Conservation (phyloP, 1,140 invertebrate genomes). For the Chelonus insularis region DNA sequence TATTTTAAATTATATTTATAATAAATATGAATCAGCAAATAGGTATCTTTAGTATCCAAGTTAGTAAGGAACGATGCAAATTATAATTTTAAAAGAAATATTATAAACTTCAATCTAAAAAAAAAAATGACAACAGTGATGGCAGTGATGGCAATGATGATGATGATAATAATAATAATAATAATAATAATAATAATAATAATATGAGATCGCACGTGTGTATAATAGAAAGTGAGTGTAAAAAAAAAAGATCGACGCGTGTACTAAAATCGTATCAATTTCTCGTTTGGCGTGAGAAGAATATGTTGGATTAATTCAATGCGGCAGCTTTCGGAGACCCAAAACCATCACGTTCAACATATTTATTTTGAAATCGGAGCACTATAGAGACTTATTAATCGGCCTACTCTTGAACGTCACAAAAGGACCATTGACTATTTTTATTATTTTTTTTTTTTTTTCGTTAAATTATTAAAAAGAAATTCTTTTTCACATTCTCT, state of each 20-base stretch:
- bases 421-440: slow-evolving; percentile 26
- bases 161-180: background rate
- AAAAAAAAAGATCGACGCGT: slow-evolving; percentile 29
- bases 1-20: background rate
- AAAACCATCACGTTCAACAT: slow-evolving; percentile 32
- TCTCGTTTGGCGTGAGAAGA: background rate
- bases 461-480: too few species aligned
- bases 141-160: too few species aligned
- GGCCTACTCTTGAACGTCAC: background rate
- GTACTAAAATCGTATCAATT: slow-evolving; percentile 39
- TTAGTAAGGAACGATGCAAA: too few species aligned
- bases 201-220: background rate
- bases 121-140: too few species aligned
- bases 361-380: slow-evolving; percentile 48
- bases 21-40: background rate
- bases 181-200: too few species aligned
- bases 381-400: background rate
- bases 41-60: too few species aligned
- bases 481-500: too few species aligned
- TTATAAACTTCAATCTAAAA: too few species aligned
- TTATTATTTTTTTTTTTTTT: too few species aligned
- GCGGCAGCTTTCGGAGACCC: slow-evolving; percentile 29
- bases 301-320: slow-evolving; percentile 39
- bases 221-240: background rate
- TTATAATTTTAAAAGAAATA: too few species aligned